Evolutionary conservation across 2,888 invertebrate genomes (phyloP).

Genomic region (Chaitophorus viminalis): DNA sequence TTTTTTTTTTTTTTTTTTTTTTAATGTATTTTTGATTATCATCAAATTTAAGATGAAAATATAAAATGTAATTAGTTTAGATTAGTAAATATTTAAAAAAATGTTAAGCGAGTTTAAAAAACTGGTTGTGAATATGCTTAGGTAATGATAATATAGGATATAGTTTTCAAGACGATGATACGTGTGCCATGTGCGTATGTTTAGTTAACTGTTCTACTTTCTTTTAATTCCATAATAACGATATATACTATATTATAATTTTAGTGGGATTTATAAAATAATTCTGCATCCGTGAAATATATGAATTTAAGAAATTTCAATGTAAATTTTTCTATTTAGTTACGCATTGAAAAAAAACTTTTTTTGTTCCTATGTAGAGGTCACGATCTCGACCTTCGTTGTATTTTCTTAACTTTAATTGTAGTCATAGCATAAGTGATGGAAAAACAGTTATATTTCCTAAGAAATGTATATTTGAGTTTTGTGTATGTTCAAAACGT

Average conservation of each 20-base stretch:
- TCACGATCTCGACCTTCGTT: constrained; percentile 53
- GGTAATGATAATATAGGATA: constrained; percentile 1
- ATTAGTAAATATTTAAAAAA: background rate
- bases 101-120: constrained; percentile 34
- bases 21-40: background rate
- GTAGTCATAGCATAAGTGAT: constrained; percentile 35
- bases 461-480: constrained; percentile 39
- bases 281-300: constrained; percentile 1
- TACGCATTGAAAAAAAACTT: constrained; percentile 17
- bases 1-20: background rate
- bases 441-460: constrained; percentile 44
- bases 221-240: constrained; percentile 1
- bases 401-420: constrained; percentile 57
- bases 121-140: constrained; percentile 33
- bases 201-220: constrained; percentile 27
- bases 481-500: constrained; percentile 29
- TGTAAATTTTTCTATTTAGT: constrained; percentile 10
- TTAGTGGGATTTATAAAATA: background rate
- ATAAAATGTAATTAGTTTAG: background rate
- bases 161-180: constrained; percentile 9
- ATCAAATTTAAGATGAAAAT: background rate
- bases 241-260: constrained; percentile 7
- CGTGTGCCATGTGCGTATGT: background rate
- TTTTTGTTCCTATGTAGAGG: constrained; percentile 38
- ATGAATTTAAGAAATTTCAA: background rate